phyloP scores from a whole-genome alignment of 2,797 vertebrate species.

The Atherinosoma microstoma region DNA sequence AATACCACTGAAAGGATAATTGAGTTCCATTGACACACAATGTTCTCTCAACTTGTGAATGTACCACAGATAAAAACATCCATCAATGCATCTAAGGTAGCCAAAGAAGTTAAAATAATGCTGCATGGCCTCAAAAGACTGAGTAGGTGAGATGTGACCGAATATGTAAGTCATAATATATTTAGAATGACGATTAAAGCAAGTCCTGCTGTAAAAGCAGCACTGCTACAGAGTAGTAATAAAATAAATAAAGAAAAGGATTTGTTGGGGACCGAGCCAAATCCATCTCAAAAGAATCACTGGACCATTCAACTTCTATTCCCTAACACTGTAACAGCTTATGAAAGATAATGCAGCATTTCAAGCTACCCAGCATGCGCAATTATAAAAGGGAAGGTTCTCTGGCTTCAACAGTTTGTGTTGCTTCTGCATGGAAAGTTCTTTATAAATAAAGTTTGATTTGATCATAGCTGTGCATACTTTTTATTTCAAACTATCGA shows the following conservation, averaged over 20 bases:
- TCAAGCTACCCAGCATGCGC: conserved; percentile 9
- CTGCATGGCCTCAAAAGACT: not conserved
- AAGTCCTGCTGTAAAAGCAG: conserved; percentile 35
- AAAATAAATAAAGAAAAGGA: not conserved
- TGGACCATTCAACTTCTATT: conserved; percentile 53
- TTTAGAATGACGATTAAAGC: conserved; percentile 41
- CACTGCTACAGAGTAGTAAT: conserved; percentile 23
- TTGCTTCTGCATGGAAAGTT: not conserved
- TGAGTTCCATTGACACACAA: not conserved
- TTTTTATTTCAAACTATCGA: not conserved
- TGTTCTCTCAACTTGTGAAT: not conserved
- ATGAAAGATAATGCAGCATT: conserved; percentile 63
- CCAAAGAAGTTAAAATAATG: not conserved
- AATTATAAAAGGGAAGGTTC: not conserved
- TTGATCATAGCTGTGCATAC: not conserved
- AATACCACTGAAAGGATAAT: conserved; percentile 4
- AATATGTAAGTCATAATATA: conserved; percentile 52
- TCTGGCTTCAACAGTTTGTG: not conserved
- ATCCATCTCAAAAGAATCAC: conserved; percentile 51
- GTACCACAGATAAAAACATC: conserved; percentile 3
- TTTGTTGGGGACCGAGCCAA: conserved; percentile 19
- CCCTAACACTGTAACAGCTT: conserved; percentile 39
- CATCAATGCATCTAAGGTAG: conserved; percentile 4
- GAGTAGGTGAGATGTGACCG: conserved; percentile 13
- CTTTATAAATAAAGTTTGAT: too few species aligned